These are phyloP conservation scores for Melanargia galathea DNA, from an alignment of 2,888 invertebrate species.

Conservation along the genomic window DNA sequence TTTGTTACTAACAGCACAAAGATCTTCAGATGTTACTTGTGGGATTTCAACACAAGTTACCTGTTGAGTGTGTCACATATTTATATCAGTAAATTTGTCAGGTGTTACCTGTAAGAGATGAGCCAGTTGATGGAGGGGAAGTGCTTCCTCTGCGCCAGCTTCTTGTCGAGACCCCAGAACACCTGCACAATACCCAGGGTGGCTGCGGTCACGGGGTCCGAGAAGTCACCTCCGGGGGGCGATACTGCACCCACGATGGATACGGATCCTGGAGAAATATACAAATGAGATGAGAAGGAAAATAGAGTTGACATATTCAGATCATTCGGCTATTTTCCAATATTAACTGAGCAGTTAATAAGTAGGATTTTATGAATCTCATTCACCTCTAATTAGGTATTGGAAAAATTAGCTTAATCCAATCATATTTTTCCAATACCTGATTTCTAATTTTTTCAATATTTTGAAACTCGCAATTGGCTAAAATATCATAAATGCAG, in stretches of 20 bases:
- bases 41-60: background rate
- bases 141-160: slow-evolving; percentile 99
- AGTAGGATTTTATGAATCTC: too few species aligned
- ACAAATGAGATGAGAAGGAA: background rate
- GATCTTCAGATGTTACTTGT: background rate
- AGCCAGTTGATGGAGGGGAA: slow-evolving; percentile 99
- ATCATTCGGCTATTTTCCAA: too few species aligned
- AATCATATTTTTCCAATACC: too few species aligned
- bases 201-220: slow-evolving; percentile 99
- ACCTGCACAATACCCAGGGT: slow-evolving; percentile 99
- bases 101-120: slow-evolving; percentile 91
- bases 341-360: too few species aligned
- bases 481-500: too few species aligned
- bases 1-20: background rate
- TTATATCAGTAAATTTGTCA: background rate
- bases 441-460: too few species aligned
- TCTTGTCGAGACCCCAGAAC: slow-evolving; percentile 99
- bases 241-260: slow-evolving; percentile 99
- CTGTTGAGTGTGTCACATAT: background rate
- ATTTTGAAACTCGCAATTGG: too few species aligned
- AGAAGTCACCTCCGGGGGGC: slow-evolving; percentile 99
- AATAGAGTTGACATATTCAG: too few species aligned
- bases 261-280: slow-evolving; percentile 87
- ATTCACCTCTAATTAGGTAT: too few species aligned
- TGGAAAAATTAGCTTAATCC: too few species aligned